Percentiles rank a stretch among this genome's conserved stretches.
phyloP scores from a whole-genome alignment of 2,797 vertebrate genomes.

The Oreochromis grahami region DNA sequence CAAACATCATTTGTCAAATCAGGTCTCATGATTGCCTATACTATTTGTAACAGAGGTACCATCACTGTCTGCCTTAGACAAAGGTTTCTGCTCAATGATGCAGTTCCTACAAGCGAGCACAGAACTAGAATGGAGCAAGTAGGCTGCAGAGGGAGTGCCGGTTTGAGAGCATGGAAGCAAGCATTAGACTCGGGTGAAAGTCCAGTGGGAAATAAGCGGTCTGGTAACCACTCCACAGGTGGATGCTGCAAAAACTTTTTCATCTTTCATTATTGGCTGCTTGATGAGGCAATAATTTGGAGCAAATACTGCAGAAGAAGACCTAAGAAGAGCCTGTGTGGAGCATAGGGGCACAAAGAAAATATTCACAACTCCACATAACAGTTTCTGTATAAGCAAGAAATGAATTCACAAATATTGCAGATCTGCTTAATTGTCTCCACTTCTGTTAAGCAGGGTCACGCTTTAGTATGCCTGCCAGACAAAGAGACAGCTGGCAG shows the following conservation, averaged over 20 bases:
- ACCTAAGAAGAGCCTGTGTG: background rate
- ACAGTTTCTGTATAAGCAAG: conserved; percentile 7
- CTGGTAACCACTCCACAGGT: background rate
- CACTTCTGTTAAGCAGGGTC: conserved; percentile 32
- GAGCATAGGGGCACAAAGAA: background rate
- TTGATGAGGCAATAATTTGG: background rate
- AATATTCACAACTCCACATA: background rate
- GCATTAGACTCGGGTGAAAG: background rate
- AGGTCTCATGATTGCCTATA: background rate
- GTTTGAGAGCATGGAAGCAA: background rate
- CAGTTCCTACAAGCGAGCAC: background rate
- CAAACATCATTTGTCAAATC: background rate
- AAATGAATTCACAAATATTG: conserved; percentile 38
- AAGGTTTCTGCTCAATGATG: background rate
- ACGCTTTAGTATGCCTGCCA: conserved; percentile 6
- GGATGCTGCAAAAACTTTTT: background rate
- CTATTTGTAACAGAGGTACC: background rate
- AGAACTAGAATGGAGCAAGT: background rate
- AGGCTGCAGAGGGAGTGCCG: background rate
- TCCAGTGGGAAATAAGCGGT: background rate
- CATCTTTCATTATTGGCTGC: background rate
- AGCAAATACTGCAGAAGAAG: background rate
- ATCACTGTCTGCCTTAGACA: background rate
- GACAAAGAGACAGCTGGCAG: conserved; percentile 27
- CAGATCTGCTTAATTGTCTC: conserved; percentile 36